A percentile compares a stretch with the other conserved stretches of the same genome.
Conservation (phyloP, 2,797 vertebrate genomes). For the Muraenolepis orangiensis region DNA sequence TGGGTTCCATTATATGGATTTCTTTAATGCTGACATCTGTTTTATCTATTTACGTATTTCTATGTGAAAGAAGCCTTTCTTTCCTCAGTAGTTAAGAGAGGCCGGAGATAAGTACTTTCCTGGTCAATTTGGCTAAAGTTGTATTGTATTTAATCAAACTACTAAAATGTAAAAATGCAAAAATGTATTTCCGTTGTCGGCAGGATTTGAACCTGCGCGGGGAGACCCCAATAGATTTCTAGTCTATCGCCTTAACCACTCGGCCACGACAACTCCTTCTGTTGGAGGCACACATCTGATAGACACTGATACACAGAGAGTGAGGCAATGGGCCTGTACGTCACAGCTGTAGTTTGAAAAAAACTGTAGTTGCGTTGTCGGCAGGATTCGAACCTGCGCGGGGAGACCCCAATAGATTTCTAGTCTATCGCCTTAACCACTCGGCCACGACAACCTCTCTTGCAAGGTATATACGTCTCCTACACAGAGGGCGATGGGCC, state of each 20-base stretch:
- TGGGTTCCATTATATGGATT: neutral
- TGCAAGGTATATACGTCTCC: no score
- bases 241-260: constrained; percentile 50
- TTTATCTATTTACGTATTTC: neutral
- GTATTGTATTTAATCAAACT: neutral
- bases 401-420: constrained; percentile 47
- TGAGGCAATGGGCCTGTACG: no score
- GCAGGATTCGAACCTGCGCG: constrained; percentile 47
- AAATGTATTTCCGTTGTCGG: constrained; percentile 17
- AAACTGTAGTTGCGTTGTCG: no score
- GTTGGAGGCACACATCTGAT: no score
- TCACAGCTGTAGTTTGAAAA: no score
- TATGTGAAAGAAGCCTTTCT: neutral
- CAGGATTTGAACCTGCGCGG: constrained; percentile 48
- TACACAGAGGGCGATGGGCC: no score
- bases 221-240: constrained; percentile 46
- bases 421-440: constrained; percentile 50
- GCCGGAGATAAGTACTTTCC: neutral
- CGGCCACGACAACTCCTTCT: constrained; percentile 46
- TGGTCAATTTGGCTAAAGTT: neutral
- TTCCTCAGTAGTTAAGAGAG: neutral
- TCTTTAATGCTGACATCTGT: neutral
- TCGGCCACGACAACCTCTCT: constrained; percentile 46
- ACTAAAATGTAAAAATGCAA: no score
- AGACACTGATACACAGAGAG: no score